Evolutionary conservation across 2,888 invertebrate species (phyloP), one percentile per base, ranked within the genome.

Genomic region (Teleiodes luculella): DNA sequence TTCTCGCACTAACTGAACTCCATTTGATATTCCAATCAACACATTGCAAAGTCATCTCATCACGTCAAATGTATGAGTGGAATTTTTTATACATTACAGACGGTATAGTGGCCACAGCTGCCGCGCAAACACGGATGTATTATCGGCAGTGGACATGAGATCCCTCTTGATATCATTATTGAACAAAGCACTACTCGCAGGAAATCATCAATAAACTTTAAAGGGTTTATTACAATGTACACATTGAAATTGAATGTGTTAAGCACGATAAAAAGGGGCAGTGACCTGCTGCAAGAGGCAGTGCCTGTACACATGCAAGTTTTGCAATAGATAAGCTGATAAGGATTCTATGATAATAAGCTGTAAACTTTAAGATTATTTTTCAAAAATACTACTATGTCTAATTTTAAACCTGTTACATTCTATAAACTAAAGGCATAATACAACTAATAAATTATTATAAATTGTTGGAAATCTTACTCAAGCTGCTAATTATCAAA

Each of bases 151-250:
- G 45, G 30, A 45, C 55, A 63, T 61, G 55, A 49, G 53, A 52
- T 57, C 57, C 67, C 68, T 66, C 65, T 60, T 66, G 62, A 70
- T 74, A 72, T 53, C 79, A 84, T 83, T 78, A 78, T 79, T 78
- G 79, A 74, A 80, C 76, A 75, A 74, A 72, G 73, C 59, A 56
- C 65, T 68, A 56, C 65, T 68, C 67, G 72, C 87, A 86, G 88
- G 87, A 87, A 81, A 80, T 80, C 69, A 71, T 66, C 84, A 86
- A 87, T 88, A 80, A 85, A 74, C 69, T 71, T 78, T 75, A 74
- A 80, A 75, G 71, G 13, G 16, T 47, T 30, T 31, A 35, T 48
- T 35, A 35, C 48, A 48, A 35, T 33, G 7, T 35, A 20, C 18
- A 20, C 14, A 18, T 18, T 48, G 48, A 48, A 35, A 48, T 18